Base-by-base conservation (phyloP, 2,113 vertebrate genomes). In the Percina caprodes region DNA sequence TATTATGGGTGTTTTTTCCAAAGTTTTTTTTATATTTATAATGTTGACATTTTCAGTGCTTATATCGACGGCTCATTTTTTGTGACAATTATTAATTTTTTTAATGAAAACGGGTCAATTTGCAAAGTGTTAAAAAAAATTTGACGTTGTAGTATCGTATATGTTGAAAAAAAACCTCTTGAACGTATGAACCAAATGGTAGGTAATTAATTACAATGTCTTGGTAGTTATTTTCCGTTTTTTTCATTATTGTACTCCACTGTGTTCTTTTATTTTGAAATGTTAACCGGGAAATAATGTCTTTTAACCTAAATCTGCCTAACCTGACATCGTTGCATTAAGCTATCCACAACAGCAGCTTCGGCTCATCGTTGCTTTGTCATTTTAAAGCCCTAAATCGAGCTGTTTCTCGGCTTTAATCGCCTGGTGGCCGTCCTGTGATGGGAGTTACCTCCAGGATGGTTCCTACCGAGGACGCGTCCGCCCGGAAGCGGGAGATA, bases 391-490 rank as follows among this genome's bases (percentile, higher is more conserved):
- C 3, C 10, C 5, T 51, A 16, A 74, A 61, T 1, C 2, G 2
- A 12, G 2, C 7, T 2, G 1, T 49, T 30, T 18, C 0, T 14
- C 51, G 0, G 19, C 10, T 48, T 42, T 13, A 19, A 19, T 5
- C 4, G 9, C 0, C 45, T 8, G 54, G 56, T 62, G 68, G 15
- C 1, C 45, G 39, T 52, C 61, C 5, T 24, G 62, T 66, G 10
- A 68, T 23, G 76, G 86, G 79, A 42, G 21, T 74, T 35, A 21
- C n/a, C 24, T 79, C 71, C 87, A 92, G 58, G 66, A 99, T 99
- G 98, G 96, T 98, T 1, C 97, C 96, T 0, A 96, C 94, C 14
- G 97, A 98, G 80, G 97, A 98, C 74, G 96, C 96, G 74, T 97
- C 97, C 54, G 96, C 94, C 69, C 93, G 98, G 90, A 96, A 98